Base-by-base conservation (phyloP, 2,113 vertebrate species). In the Mastomys coucha region DNA sequence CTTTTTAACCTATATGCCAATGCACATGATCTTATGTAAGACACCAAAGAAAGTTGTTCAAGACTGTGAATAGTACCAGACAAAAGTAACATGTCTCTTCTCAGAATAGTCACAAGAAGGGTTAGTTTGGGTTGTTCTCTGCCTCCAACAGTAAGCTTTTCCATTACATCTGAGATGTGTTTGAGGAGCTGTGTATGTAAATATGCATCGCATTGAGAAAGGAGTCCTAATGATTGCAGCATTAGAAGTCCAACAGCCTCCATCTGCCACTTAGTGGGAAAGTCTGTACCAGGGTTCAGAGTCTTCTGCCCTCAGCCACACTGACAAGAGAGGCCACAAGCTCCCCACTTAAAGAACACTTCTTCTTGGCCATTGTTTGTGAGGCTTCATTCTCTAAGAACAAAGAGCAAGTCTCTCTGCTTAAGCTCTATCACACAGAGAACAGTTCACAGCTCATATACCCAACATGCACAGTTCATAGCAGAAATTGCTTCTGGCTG, bases 31-130 rank as follows among this genome's bases (percentile, higher is more conserved):
- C 96, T 98, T 98, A 98, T 97, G n/a, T 96, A 94, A 97, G 97
- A 96, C 87, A 97, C 77, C 91, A 92, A 98, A 98, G 94, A 97
- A 97, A 94, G 95, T 98, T 97, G 97, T 81, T 95, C 87, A 96
- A 95, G 97, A 86, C 97, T 98, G 98, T 98, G 98, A 98, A 98
- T 84, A 97, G 98, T 98, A 96, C 98, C 97, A 97, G 94, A 98
- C 93, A 98, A 98, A 97, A 97, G 97, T 95, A 97, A 97, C 96
- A 94, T 98, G 53, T 88, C 80, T 92, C 94, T 98, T 95, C 96
- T 86, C 93, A 96, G 92, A 98, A 96, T 88, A 98, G 88, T 92
- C 31, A 56, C 19, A 91, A 95, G 86, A 95, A 96, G 53, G 53
- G 56, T 91, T 96, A 82, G 51, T 92, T 95, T 77, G 89, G 87